Evolutionary conservation across 2,113 vertebrate species (phyloP).

Genomic region (Brevimyrus niger): DNA sequence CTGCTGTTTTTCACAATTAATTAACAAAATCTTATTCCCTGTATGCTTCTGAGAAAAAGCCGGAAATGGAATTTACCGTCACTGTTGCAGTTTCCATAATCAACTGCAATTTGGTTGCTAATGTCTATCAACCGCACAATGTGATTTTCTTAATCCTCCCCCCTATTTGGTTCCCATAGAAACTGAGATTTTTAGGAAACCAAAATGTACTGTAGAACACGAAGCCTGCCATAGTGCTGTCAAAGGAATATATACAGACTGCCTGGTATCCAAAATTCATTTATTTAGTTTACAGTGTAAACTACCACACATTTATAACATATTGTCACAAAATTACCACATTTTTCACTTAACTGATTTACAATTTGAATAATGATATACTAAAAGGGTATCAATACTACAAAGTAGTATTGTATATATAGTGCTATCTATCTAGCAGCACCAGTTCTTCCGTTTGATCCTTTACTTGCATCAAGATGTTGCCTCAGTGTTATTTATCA

Average conservation of each 20-base stretch:
- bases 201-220: neutral
- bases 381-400: neutral
- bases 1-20: neutral
- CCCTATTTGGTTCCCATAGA: slow-evolving; percentile 7
- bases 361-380: neutral
- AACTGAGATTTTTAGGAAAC: slow-evolving; percentile 8
- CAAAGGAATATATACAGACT: neutral
- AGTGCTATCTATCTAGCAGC: neutral
- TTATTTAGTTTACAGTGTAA: neutral
- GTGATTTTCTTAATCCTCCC: slow-evolving; percentile 6
- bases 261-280: neutral
- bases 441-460: neutral
- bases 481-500: neutral
- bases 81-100: neutral
- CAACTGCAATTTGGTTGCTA: slow-evolving; percentile 9
- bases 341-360: neutral
- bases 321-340: neutral
- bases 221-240: neutral
- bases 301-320: neutral
- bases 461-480: neutral
- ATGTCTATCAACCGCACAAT: slow-evolving; percentile 12
- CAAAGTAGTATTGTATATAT: neutral
- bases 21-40: slow-evolving; percentile 3
- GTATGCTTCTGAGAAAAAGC: neutral
- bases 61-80: slow-evolving; percentile 3